Base-by-base conservation (phyloP, 2,888 invertebrate species). In the Ormyrus pomaceus region DNA sequence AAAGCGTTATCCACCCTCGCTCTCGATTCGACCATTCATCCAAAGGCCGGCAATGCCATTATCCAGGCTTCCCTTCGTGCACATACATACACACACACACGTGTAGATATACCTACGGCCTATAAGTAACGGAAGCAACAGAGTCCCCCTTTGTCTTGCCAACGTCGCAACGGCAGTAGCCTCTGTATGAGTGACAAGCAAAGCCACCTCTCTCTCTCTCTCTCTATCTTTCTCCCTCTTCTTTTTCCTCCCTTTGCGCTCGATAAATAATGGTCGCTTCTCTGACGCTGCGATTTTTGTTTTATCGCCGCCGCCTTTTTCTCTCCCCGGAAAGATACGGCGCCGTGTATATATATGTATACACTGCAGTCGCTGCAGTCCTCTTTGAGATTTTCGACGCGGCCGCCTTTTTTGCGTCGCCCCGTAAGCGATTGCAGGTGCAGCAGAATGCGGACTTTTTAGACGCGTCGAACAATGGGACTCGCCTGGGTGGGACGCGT, bases 71-170 rank as follows among this genome's bases (percentile, higher is more conserved):
- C 11, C 13, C n/a, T 7, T 9, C 61, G n/a, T 0, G 4, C 19
- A 19, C 19, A 19, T 1, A 19, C 19, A 19, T 1, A 19, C 19
- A 4, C 34, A 34, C 4, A 34, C 34, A 34, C 34, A 34, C 4
- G 34, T 4, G 34, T 34, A 34, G 3, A 34, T 34, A 4, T 34
- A 34, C 34, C 34, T 34, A 34, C 34, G 50, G 58, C 51, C 55
- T 56, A 62, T 74, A 69, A 73, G 73, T 69, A 74, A 68, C 79
- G 79, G 69, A 70, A 79, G 79, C 74, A 69, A 74, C 69, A 53
- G 77, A 70, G 34, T 77, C 64, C 11, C 72, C 61, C 64, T 70
- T 77, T 77, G 77, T 77, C 64, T 70, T 77, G 56, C 51, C 45
- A 58, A 59, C 59, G 51, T 65, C 34, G 74, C 45, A 59, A 48